phyloP scores from a whole-genome alignment of 2,113 vertebrate genomes.

The Ceyx melanurus region DNA sequence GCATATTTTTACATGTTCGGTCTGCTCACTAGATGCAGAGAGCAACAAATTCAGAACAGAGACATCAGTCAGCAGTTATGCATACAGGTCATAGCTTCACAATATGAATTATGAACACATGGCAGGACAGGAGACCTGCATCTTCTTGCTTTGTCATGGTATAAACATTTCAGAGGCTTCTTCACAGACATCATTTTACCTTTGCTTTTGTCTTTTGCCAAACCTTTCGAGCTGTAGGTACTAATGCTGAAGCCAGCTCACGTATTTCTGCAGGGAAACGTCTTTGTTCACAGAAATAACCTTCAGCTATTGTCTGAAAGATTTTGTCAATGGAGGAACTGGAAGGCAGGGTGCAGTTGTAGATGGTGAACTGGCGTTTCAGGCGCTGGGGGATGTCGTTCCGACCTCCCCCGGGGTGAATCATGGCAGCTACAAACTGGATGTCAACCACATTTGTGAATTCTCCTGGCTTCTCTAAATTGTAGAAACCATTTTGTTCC shows the following conservation, averaged over 20 bases:
- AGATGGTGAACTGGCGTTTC: constrained; percentile 84
- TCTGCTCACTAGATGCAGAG: neutral
- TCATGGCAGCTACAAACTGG: constrained; percentile 86
- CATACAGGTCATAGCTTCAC: neutral
- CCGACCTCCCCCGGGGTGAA: constrained; percentile 84
- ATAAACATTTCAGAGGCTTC: neutral
- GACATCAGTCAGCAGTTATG: neutral
- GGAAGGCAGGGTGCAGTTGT: constrained; percentile 85
- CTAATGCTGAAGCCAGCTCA: constrained; percentile 73
- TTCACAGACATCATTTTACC: constrained; percentile 60
- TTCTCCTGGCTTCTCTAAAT: constrained; percentile 84
- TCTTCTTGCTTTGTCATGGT: neutral
- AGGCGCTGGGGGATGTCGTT: constrained; percentile 87
- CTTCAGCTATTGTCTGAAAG: constrained; percentile 80
- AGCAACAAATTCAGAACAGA: neutral
- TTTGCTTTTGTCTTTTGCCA: constrained; percentile 86
- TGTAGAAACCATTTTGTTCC: constrained; percentile 87
- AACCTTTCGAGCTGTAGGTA: constrained; percentile 77
- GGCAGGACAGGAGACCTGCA: neutral
- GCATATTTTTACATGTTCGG: neutral
- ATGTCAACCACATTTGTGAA: constrained; percentile 80
- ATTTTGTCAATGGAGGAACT: constrained; percentile 84
- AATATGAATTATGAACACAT: neutral
- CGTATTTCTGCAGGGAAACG: constrained; percentile 74
- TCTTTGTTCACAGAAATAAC: constrained; percentile 82